Base-by-base conservation (phyloP, 2,113 vertebrate genomes). In the Cheilinus undulatus region DNA sequence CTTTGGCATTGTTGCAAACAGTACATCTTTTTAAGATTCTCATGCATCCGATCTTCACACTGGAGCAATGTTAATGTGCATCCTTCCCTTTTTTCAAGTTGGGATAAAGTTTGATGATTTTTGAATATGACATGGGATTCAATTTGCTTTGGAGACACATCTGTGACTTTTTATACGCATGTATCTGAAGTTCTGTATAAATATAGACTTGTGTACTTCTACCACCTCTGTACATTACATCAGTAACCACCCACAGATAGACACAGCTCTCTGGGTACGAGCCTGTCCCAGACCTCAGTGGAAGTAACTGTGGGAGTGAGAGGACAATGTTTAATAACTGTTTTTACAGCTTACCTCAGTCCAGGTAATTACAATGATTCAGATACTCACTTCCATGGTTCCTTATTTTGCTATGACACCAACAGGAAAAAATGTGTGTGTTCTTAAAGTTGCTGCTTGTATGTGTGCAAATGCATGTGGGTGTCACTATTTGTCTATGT, bases 311-410 rank as follows among this genome's bases (percentile, higher is more conserved):
- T 32, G 42, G 4, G 24, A 58, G 22, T 6, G 48, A 64, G 51
- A 38, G 54, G 43, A 73, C 45, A 30, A 60, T 17, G 59, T 62
- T 76, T 73, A 78, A 86, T 62, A 56, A 76, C 78, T 57, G 69
- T 75, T 81, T 73, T 75, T 54, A 72, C 40, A 62, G 53, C 60
- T 73, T 69, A 61, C 61, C 43, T 71, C 50, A 45, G 20, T 43
- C 10, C 68, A 89, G 83, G 80, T 87, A 83, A 84, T 80, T 69
- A 67, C 46, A 79, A 30, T 74, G 49, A 67, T 69, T 84, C 48
- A 59, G 62, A 75, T 66, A 34, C 52, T 49, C 14, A 7, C 30
- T 34, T 40, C 40, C 50, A 24, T 1, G 3, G 54, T 63, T 67
- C 38, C 43, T 65, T 69, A 69, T 78, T 76, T 50, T 65, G 48